Base-by-base conservation (phyloP, 2,113 vertebrate genomes). In the Ellobius talpinus region DNA sequence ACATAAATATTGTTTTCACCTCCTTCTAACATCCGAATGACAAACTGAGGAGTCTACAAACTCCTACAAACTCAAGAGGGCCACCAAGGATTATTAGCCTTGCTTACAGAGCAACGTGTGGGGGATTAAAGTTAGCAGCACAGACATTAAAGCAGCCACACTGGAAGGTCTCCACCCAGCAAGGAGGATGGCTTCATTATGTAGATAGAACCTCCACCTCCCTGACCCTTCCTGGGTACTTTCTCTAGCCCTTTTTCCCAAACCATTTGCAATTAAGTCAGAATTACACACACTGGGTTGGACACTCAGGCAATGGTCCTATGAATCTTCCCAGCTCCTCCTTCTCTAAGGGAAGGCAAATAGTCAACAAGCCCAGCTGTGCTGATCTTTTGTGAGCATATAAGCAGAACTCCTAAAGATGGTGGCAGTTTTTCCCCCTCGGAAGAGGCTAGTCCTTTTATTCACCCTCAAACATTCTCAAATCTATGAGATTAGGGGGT, bases 381-480 rank as follows among this genome's bases (percentile, higher is more conserved):
- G 31, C n/a, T 21, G 17, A 36, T 39, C 36, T 24, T 39, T 58
- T 3, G 4, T 82, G 36, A 82, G 3, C 8, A 36, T 2, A 19
- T 23, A 58, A 58, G 3, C 33, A 82, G 10, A 58, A 39, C 23
- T 82, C 3, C 36, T n/a, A 58, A 58, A 82, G 36, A 24, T 58
- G 79, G 36, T 58, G 52, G 12, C 21, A 16, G 79, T 39, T 79
- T 79, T 68, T 16, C 14, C 10, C 55, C 3, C 79, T 55, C 23
- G 3, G 21, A 39, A 21, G 52, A 24, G 33, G 47, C 5, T 39
- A 24, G 52, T 14, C 52, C 78, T 82, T 3, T 58, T 58, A 82
- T 91, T 95, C 90, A 93, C 73, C 65, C 84, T 90, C 8, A 72
- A 86, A 90, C 4, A 61, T 19, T n/a, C 36, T 72, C 36, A 72